phyloP scores from a whole-genome alignment of 2,113 vertebrate genomes.

The Halichoerus grypus region DNA sequence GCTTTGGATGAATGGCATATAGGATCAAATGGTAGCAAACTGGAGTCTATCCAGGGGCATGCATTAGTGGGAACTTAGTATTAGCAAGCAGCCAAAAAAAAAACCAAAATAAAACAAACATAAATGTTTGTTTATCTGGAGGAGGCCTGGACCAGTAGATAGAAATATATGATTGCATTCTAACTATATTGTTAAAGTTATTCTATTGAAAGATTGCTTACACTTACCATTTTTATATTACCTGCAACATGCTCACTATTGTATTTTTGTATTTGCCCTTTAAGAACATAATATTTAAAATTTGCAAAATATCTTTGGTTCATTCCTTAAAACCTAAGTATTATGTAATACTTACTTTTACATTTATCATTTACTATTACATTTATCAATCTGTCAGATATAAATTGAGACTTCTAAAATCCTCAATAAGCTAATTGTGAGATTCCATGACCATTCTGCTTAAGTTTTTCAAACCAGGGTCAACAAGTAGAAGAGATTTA shows the following conservation, averaged over 20 bases:
- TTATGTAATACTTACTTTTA: not conserved
- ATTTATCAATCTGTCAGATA: slow-evolving; percentile 37
- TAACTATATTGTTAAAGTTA: slow-evolving; percentile 35
- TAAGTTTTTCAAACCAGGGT: slow-evolving; percentile 76
- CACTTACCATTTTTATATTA: not conserved
- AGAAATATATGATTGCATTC: not conserved
- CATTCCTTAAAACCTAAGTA: not conserved
- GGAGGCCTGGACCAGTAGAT: not conserved
- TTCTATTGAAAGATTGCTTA: slow-evolving; percentile 29
- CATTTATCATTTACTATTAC: not conserved
- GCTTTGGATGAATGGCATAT: not conserved
- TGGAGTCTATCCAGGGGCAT: not conserved
- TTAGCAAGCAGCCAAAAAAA: slow-evolving; percentile 7
- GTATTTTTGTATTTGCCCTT: slow-evolving; percentile 8
- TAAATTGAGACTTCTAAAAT: slow-evolving; percentile 58
- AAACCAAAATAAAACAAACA: slow-evolving; percentile 19
- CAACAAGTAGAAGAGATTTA: slow-evolving; percentile 81
- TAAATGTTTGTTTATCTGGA: slow-evolving; percentile 30
- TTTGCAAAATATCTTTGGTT: slow-evolving; percentile 25
- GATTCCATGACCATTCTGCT: slow-evolving; percentile 63
- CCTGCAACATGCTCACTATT: slow-evolving; percentile 7
- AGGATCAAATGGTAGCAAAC: not conserved
- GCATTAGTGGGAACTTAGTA: not conserved
- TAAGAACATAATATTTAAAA: slow-evolving; percentile 30
- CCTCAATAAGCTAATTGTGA: slow-evolving; percentile 43